These are phyloP conservation scores for human DNA, from an alignment of 2,113 vertebrate species.

Conservation along the genomic window GRCh38 chr3:7819001-7819500, in stretches of 20 bases:
- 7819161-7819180: rapidly evolving
- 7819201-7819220: not conserved
- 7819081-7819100: not conserved
- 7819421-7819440: not conserved
- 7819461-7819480: not conserved
- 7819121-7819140: not conserved
- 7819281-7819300: not conserved
- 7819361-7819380: not conserved
- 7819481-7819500: not conserved
- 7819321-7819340: not conserved
- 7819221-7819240: not conserved
- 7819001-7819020: not conserved
- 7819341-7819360: not conserved
- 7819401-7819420: not conserved
- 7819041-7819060: not conserved
- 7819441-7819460: not conserved
- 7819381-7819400: not conserved
- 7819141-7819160: not conserved
- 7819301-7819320: not conserved
- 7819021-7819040: not conserved
- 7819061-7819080: not conserved
- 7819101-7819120: not conserved
- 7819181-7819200: not conserved
- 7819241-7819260: not conserved
- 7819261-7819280: not conserved